A percentile compares a stretch with the other conserved stretches of the same genome.
Conservation (phyloP, 2,888 invertebrate genomes). For the Tetrapedia diversipes region DNA sequence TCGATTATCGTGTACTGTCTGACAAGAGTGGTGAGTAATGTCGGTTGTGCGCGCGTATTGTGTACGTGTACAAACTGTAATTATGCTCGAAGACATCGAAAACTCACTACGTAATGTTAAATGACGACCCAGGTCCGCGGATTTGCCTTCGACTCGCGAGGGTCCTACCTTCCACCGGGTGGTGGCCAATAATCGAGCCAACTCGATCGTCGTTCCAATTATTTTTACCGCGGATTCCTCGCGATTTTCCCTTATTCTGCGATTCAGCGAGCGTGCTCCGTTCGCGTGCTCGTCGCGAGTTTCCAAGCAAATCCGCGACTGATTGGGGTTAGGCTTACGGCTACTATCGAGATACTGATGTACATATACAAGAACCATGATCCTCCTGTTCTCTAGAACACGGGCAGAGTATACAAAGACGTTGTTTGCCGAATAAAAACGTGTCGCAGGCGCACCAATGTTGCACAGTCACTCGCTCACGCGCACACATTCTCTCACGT, state of each 20-base stretch:
- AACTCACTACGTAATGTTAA: slow-evolving; percentile 82
- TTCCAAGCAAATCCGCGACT: slow-evolving; percentile 76
- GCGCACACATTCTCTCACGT: slow-evolving; percentile 22
- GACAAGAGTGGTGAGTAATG: slow-evolving; percentile 75
- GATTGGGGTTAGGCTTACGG: slow-evolving; percentile 79
- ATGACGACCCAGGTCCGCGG: slow-evolving; percentile 77
- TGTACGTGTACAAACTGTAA: slow-evolving; percentile 80
- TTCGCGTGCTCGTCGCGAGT: not conserved
- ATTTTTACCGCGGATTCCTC: no score
- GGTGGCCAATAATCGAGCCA: not conserved
- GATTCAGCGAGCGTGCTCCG: no score
- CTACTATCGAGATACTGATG: slow-evolving; percentile 80
- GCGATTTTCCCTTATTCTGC: not conserved
- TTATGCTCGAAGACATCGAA: slow-evolving; percentile 83
- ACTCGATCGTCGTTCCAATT: not conserved
- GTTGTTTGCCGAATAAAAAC: slow-evolving; percentile 78
- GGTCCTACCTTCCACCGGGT: no score
- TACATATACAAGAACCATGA: slow-evolving; percentile 80
- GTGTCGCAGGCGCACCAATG: slow-evolving; percentile 57
- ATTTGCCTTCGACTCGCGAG: slow-evolving; percentile 64
- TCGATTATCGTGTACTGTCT: slow-evolving; percentile 70
- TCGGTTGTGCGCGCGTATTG: slow-evolving; percentile 80
- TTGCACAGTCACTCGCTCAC: slow-evolving; percentile 39
- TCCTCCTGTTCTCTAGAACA: slow-evolving; percentile 64
- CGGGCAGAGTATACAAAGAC: slow-evolving; percentile 76